phyloP scores from a whole-genome alignment of 1,140 invertebrate species.

The Ips nitidus region DNA sequence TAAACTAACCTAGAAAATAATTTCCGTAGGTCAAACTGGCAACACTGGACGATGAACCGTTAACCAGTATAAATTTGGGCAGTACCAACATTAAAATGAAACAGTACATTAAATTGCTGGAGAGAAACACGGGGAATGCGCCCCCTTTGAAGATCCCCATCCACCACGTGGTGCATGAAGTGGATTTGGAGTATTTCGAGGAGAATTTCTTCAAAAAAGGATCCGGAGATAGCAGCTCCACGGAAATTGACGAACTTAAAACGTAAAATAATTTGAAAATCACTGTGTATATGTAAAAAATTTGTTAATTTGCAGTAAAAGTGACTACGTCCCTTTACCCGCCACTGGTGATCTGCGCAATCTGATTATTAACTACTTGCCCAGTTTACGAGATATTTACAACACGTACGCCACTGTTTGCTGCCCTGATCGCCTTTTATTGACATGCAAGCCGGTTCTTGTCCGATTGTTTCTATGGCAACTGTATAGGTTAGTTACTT shows the following conservation, averaged over 20 bases:
- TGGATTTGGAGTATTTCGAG: slow-evolving; percentile 39
- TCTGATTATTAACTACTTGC: slow-evolving; percentile 25
- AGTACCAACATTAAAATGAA: slow-evolving; percentile 16
- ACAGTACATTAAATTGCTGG: slow-evolving; percentile 27
- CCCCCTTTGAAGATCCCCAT: slow-evolving; percentile 39
- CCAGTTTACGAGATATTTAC: slow-evolving; percentile 28
- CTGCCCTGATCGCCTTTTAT: background rate
- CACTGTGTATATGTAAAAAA: background rate
- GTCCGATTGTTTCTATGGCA: slow-evolving; percentile 61
- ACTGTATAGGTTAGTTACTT: slow-evolving; percentile 45
- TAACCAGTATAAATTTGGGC: slow-evolving; percentile 25
- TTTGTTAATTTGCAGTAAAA: too few relatives aligned
- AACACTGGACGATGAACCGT: slow-evolving; percentile 1
- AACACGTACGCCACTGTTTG: slow-evolving; percentile 24
- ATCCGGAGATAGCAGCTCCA: background rate
- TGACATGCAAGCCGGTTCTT: slow-evolving; percentile 40
- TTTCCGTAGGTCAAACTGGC: background rate
- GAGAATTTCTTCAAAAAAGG: slow-evolving; percentile 21
- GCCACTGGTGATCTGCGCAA: slow-evolving; percentile 13
- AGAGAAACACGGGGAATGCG: slow-evolving; percentile 15
- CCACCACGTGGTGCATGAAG: slow-evolving; percentile 38
- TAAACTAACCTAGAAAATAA: background rate
- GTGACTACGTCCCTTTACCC: too few relatives aligned
- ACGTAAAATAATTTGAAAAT: background rate
- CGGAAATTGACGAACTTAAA: background rate